Base-by-base conservation (phyloP, 2,888 invertebrate genomes). In the Tetragonisca angustula region DNA sequence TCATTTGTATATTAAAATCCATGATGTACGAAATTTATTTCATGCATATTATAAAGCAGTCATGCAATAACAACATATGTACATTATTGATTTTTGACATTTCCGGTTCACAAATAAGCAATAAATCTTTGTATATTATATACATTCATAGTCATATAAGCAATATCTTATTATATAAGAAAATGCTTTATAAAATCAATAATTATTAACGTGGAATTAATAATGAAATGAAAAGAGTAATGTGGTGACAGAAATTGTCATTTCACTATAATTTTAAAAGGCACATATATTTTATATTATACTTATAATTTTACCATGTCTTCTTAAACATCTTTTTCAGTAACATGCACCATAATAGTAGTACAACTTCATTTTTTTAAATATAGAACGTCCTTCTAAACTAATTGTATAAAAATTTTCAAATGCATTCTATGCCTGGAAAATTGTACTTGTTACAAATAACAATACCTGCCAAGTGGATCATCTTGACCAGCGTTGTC, bases 401-500 rank as follows among this genome's bases (percentile, higher is more conserved):
- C 82, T 90, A 88, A 65, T 80, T 65, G 15, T 83, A 77, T 59
- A 78, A 77, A 49, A 80, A 36, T 52, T 67, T 76, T 75, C 62
- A 69, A 79, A 84, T 87, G 79, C 83, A 87, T 79, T 85, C 73
- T 89, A 85, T 65, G 73, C 74, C 77, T 78, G 81, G 59, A 69
- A 73, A 77, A 73, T 17, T 81, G 62, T 88, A 86, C 84, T 88
- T 88, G 87, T 84, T 90, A 87, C 84, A 85, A 91, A 95, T 96
- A 95, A 95, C 87, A 92, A 89, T 95, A 97, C 98, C 98, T 98
- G 96, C 99, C 99, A 92, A 99, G 97, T 92, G 97, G 97, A 95
- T 99, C 99, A 95, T 99, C 98, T 94, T 97, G 96, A 94, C 97
- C 97, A 91, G 98, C 97, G 93, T 97, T 97, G 96, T 99, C 99